Evolutionary conservation across 2,888 invertebrate species (phyloP).

Genomic region (Apamea crenata): DNA sequence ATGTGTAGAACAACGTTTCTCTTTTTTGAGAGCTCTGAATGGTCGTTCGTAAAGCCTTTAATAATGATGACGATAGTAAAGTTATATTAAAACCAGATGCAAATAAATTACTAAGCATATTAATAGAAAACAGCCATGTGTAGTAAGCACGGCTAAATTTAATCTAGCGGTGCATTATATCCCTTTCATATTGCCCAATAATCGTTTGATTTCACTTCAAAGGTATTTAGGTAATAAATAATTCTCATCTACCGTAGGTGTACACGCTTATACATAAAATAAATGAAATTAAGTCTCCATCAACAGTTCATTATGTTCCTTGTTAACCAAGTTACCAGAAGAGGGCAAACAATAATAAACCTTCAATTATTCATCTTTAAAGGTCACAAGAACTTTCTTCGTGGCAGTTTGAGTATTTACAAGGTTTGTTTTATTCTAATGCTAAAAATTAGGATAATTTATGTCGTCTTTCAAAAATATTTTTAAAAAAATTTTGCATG

Average conservation of each 20-base stretch:
- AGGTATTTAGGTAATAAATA: neutral
- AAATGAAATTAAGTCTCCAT: constrained; percentile 1
- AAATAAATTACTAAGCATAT: neutral
- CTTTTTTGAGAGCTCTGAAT: neutral
- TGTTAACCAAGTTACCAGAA: constrained; percentile 21
- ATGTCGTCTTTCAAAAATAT: neutral
- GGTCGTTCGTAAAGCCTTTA: neutral
- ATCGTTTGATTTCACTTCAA: constrained; percentile 22
- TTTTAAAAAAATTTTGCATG: neutral
- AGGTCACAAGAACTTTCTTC: constrained; percentile 23
- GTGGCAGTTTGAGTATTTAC: constrained; percentile 9
- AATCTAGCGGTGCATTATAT: neutral
- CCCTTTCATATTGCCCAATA: neutral
- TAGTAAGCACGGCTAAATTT: neutral
- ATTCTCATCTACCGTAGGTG: neutral
- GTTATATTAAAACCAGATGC: neutral
- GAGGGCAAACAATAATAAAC: constrained; percentile 14
- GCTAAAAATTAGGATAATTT: constrained; percentile 10
- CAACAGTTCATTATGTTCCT: constrained; percentile 20
- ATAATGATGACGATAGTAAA: neutral
- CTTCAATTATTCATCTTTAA: constrained; percentile 2
- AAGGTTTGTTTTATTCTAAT: neutral
- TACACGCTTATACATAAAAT: constrained; percentile 20
- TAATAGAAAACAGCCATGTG: neutral
- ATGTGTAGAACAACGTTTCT: neutral